phyloP scores from a whole-genome alignment of 2,797 vertebrate species.

The Scolopax rusticola region DNA sequence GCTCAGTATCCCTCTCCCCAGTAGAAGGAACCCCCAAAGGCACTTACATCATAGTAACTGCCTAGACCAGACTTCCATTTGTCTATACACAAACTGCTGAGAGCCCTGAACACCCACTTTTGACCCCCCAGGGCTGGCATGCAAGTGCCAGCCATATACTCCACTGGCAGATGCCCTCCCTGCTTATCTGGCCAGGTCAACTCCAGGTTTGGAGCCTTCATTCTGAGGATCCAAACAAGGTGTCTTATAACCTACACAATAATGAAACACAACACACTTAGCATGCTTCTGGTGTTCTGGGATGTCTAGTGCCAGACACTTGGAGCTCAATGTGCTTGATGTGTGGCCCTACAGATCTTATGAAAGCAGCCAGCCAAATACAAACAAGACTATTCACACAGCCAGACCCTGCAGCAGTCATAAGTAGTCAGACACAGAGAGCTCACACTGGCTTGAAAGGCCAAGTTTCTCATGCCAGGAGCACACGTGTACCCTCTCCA shows the following conservation, averaged over 20 bases:
- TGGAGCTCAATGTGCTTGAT: no score
- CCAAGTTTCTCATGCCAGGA: neutral
- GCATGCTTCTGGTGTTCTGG: neutral
- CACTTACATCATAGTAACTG: neutral
- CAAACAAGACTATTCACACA: neutral
- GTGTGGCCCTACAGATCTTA: neutral
- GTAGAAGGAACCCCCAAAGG: neutral
- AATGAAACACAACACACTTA: neutral
- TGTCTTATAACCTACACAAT: neutral
- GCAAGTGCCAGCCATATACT: neutral
- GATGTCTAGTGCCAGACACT: neutral
- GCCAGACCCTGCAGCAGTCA: neutral
- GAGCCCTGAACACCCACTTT: neutral
- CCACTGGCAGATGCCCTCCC: neutral
- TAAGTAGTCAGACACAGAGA: neutral
- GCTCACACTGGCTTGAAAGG: neutral
- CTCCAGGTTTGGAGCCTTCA: neutral
- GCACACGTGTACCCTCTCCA: fast-evolving
- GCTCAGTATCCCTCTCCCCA: neutral
- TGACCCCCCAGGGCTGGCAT: neutral
- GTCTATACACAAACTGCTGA: neutral
- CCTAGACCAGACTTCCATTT: neutral
- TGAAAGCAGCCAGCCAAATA: neutral
- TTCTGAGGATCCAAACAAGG: neutral
- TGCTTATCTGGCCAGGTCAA: neutral